A percentile compares a stretch with the other conserved stretches of the same genome.
Evolutionary conservation across 2,113 vertebrate genomes (phyloP).

Genomic region (Petrocephalus microphthalmus): DNA sequence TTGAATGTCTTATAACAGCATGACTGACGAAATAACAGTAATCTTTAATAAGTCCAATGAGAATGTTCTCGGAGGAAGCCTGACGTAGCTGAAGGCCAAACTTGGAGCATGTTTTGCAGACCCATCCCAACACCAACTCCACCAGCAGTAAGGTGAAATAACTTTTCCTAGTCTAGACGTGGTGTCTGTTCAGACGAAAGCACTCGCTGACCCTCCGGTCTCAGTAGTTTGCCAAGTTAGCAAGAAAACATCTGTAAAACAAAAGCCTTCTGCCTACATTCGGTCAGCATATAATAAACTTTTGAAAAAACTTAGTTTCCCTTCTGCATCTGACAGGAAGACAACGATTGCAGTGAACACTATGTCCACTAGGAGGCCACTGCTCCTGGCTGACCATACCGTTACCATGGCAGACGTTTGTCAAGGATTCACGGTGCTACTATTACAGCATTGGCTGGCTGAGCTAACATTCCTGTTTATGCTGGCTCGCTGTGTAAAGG

Average conservation of each 20-base stretch:
- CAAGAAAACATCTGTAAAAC: slow-evolving; percentile 34
- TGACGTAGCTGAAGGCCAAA: slow-evolving; percentile 28
- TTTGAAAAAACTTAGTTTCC: slow-evolving; percentile 12
- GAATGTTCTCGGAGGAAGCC: not conserved
- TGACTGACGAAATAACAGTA: not conserved
- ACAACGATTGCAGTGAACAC: not conserved
- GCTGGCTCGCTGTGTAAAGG: not conserved
- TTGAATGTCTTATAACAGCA: too few relatives aligned
- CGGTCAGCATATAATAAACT: slow-evolving; percentile 34
- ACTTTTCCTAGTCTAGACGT: slow-evolving; percentile 44
- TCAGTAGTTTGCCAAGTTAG: slow-evolving; percentile 43
- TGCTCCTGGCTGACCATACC: not conserved
- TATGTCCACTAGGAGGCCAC: not conserved
- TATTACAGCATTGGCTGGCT: not conserved
- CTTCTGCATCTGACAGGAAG: not conserved
- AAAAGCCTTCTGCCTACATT: slow-evolving; percentile 40
- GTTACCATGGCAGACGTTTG: not conserved
- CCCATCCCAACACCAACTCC: slow-evolving; percentile 26
- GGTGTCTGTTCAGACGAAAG: slow-evolving; percentile 43
- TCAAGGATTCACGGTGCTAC: not conserved
- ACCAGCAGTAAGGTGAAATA: slow-evolving; percentile 49
- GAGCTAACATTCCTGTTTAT: not conserved
- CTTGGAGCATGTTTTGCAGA: slow-evolving; percentile 24
- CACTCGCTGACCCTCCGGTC: slow-evolving; percentile 33
- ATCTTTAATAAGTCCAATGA: not conserved